A percentile compares a stretch with the other conserved stretches of the same genome.
These are phyloP conservation scores for Andrena trimmerana DNA, from an alignment of 2,888 invertebrate species.

Conservation along the genomic window DNA sequence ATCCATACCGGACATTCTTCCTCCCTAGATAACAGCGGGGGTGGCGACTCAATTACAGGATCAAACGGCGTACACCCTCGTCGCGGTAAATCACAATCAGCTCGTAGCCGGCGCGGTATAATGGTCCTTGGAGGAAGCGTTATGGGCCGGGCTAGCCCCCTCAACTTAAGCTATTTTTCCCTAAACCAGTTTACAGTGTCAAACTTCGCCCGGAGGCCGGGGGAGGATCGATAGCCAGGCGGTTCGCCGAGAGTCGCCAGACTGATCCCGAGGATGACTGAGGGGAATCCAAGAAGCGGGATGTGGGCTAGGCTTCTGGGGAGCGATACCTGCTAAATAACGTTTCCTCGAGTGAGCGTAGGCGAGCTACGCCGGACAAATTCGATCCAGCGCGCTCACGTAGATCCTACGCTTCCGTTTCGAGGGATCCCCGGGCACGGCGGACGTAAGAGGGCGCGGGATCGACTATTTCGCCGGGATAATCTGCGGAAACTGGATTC, in stretches of 20 bases:
- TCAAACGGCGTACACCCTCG: constrained; percentile 75
- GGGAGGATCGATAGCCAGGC: constrained; percentile 70
- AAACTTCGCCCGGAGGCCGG: constrained; percentile 74
- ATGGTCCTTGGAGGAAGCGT: constrained; percentile 59
- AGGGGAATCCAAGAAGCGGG: constrained; percentile 27
- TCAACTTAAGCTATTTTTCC: constrained; percentile 81
- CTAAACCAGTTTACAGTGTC: constrained; percentile 80
- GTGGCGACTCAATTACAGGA: constrained; percentile 78
- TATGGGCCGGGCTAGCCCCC: constrained; percentile 73
- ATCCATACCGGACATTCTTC: constrained; percentile 33
- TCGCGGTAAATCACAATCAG: constrained; percentile 81
- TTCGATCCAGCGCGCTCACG: constrained; percentile 54
- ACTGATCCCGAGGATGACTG: constrained; percentile 38
- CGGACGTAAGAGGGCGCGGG: constrained; percentile 28
- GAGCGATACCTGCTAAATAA: constrained; percentile 68
- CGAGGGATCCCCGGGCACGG: constrained; percentile 37
- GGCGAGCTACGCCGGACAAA: constrained; percentile 43
- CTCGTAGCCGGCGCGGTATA: constrained; percentile 45
- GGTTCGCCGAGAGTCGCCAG: constrained; percentile 52
- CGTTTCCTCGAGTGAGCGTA: constrained; percentile 45
- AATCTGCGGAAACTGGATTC: constrained; percentile 65
- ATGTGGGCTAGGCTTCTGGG: constrained; percentile 42
- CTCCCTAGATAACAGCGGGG: constrained; percentile 40
- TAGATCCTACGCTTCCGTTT: constrained; percentile 64
- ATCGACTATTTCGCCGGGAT: constrained; percentile 61